Percentiles rank a stretch among this genome's conserved stretches.
These are phyloP conservation scores for Aphelinus certus DNA, from an alignment of 1,140 invertebrate genomes.

Conservation along the genomic window DNA sequence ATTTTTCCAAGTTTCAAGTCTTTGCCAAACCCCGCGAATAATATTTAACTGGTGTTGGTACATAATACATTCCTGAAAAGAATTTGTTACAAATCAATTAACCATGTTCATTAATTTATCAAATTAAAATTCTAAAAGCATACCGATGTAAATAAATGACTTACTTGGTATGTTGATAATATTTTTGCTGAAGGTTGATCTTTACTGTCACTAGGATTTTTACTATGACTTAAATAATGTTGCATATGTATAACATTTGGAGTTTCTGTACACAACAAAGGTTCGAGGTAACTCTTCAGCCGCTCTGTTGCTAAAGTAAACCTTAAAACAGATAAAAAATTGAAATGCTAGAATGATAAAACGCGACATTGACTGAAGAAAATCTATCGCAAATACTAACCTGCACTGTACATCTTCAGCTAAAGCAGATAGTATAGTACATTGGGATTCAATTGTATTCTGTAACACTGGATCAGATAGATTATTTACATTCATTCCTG, in stretches of 20 bases:
- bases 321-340: slow-evolving; percentile 44
- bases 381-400: slow-evolving; percentile 53
- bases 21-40: slow-evolving; percentile 75
- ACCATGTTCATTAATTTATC: too few species aligned
- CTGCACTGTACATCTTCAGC: slow-evolving; percentile 85
- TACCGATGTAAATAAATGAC: slow-evolving; percentile 26
- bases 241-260: slow-evolving; percentile 84
- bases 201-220: slow-evolving; percentile 69
- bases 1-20: slow-evolving; percentile 71
- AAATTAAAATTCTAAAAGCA: too few species aligned
- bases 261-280: slow-evolving; percentile 78
- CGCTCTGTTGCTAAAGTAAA: slow-evolving; percentile 86
- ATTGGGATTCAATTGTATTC: slow-evolving; percentile 67
- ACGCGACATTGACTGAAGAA: background rate
- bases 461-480: slow-evolving; percentile 57
- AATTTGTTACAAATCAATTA: background rate
- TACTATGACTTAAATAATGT: slow-evolving; percentile 72
- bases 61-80: slow-evolving; percentile 75
- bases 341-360: background rate
- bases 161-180: slow-evolving; percentile 79
- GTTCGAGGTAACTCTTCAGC: slow-evolving; percentile 78
- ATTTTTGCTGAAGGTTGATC: slow-evolving; percentile 76
- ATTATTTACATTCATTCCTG: slow-evolving; percentile 51
- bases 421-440: slow-evolving; percentile 68
- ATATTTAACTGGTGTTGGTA: slow-evolving; percentile 84